Base-by-base conservation (phyloP, 2,113 vertebrate species). In the Cranoglanis bouderius region DNA sequence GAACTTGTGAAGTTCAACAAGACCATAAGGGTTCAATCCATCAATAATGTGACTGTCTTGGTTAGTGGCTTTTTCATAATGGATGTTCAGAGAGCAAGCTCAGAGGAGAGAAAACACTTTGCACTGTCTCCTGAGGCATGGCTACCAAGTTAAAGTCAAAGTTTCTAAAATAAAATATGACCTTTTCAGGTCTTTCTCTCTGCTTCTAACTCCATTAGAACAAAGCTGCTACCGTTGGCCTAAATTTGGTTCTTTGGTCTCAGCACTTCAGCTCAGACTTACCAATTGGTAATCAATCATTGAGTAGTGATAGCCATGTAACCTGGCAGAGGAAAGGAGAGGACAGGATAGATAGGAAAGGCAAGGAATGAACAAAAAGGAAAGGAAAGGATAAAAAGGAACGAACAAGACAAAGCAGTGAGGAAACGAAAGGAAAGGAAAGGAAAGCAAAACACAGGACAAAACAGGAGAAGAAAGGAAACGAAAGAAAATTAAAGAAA, bases 11-110 rank as follows among this genome's bases (percentile, higher is more conserved):
- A 75, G 51, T 75, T 21, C 32, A 77, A 29, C 6, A 53, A 85
- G 67, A 74, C 40, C 70, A 49, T 26, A 43, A 80, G 29, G 29
- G 53, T 51, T 65, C 24, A 14, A 57, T n/a, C 86, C 46, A 61
- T 51, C 63, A 88, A n/a, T 40, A 14, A 46, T 67, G 40, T n/a
- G 74, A 19, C 24, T 43, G 32, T 63, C 74, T 40, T 55, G 86
- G 32, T 82, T 72, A 43, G 29, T 53, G 74, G 26, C 29, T 87
- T 87, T 87, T 21, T 63, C 26, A 40, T 55, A 13, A 63, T 65
- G 10, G 43, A 63, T 87, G 40, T 38, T 81, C 57, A 81, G 57
- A 49, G 26, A 13, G 21, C 55, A 70, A 49, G 53, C 63, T 85
- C 63, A 16, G 29, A 53, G n/a, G 49, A 70, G 32, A 38, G 29